phyloP scores from a whole-genome alignment of 2,797 vertebrate genomes.

The Oreochromis grahami region DNA sequence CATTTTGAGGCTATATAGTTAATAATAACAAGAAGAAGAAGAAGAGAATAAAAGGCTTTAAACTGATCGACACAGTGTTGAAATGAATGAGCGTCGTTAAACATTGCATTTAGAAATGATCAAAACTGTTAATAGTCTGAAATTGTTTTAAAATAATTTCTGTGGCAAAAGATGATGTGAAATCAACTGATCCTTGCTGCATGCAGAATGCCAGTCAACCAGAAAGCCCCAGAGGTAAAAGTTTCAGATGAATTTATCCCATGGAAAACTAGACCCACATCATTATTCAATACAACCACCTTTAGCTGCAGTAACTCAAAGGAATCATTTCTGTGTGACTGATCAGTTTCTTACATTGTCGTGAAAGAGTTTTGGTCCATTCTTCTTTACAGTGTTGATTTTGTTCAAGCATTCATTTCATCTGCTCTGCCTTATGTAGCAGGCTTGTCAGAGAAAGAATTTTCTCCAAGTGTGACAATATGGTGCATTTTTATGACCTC shows the following conservation, averaged over 20 bases:
- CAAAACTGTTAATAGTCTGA: neutral
- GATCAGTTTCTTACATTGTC: neutral
- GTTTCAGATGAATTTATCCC: neutral
- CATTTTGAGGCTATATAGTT: neutral
- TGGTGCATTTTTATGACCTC: neutral
- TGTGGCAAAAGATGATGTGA: neutral
- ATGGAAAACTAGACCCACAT: neutral
- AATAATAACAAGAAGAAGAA: neutral
- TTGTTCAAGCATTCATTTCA: neutral
- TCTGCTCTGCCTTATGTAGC: neutral
- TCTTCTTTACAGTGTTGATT: neutral
- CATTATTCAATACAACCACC: neutral
- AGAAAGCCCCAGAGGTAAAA: neutral
- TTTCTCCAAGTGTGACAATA: neutral
- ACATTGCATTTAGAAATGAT: neutral
- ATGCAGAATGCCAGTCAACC: neutral
- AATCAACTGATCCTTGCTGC: neutral
- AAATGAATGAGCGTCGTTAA: neutral
- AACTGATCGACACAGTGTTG: neutral
- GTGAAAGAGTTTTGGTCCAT: neutral
- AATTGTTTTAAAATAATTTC: neutral
- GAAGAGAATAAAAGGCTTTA: neutral
- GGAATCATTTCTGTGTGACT: neutral
- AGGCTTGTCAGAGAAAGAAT: neutral
- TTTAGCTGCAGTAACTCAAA: neutral